A percentile compares a stretch with the other conserved stretches of the same genome.
Conservation (phyloP, 2,113 vertebrate genomes). For the Macquaria australasica region DNA sequence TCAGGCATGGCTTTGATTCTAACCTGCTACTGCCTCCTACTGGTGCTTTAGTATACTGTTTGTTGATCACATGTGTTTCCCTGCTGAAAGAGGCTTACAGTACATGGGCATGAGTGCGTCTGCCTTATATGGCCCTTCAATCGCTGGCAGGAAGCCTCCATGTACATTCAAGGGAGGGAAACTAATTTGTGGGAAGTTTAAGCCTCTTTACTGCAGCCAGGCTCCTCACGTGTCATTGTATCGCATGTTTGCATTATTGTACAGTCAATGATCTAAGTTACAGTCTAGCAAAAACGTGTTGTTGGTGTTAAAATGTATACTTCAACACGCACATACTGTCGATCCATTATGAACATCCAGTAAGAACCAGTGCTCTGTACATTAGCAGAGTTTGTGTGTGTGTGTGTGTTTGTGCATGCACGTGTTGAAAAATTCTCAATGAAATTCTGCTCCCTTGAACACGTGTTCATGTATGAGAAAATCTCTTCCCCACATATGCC, state of each 20-base stretch:
- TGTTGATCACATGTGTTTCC: constrained; percentile 41
- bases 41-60: constrained; percentile 57
- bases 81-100: constrained; percentile 61
- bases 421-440: constrained; percentile 55
- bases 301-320: not conserved
- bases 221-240: constrained; percentile 19
- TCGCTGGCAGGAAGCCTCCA: constrained; percentile 38
- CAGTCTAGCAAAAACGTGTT: not conserved
- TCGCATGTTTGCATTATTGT: constrained; percentile 10
- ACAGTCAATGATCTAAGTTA: constrained; percentile 13
- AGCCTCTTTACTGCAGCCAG: constrained; percentile 52
- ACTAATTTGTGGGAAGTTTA: constrained; percentile 49
- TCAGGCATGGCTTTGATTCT: constrained; percentile 26
- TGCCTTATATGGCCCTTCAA: constrained; percentile 30
- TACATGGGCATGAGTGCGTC: constrained; percentile 43
- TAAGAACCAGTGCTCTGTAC: not conserved
- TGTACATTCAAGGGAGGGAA: constrained; percentile 44
- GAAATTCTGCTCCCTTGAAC: constrained; percentile 43
- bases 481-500: constrained; percentile 63
- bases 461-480: constrained; percentile 61
- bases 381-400: constrained; percentile 2
- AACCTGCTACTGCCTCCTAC: constrained; percentile 76
- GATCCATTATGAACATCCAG: not conserved
- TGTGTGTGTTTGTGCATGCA: not conserved
- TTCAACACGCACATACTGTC: not conserved